A percentile compares a stretch with the other conserved stretches of the same genome.
Evolutionary conservation across 2,888 invertebrate species (phyloP).

Genomic region (Amitus sp.): DNA sequence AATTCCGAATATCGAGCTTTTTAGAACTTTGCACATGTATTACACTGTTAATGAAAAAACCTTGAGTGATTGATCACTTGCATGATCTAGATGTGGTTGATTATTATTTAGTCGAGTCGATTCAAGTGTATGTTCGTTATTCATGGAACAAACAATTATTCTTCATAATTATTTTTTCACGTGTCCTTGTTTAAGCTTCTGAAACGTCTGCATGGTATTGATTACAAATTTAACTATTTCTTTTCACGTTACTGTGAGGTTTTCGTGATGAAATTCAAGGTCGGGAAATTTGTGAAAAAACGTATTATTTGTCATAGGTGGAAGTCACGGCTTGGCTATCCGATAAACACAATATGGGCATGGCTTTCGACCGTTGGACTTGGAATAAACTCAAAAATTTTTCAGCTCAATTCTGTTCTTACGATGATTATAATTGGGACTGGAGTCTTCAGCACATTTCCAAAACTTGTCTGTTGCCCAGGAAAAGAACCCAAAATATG

Average conservation of each 20-base stretch:
- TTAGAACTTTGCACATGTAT: too few species aligned
- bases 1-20: too few species aligned
- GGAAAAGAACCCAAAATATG: slow-evolving; percentile 68
- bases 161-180: too few species aligned
- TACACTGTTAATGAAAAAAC: too few species aligned
- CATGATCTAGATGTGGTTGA: too few species aligned
- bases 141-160: too few species aligned
- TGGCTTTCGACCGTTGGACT: slow-evolving; percentile 90
- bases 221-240: too few species aligned
- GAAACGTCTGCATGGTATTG: background rate
- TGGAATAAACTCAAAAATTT: slow-evolving; percentile 88
- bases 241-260: background rate
- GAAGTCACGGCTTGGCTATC: slow-evolving; percentile 95
- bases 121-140: too few species aligned
- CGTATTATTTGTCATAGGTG: slow-evolving; percentile 70
- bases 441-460: slow-evolving; percentile 95
- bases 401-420: slow-evolving; percentile 89
- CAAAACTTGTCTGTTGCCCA: slow-evolving; percentile 78
- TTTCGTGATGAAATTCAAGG: background rate
- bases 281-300: background rate
- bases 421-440: slow-evolving; percentile 99
- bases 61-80: too few species aligned
- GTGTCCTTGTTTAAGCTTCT: background rate
- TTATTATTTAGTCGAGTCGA: too few species aligned
- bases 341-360: slow-evolving; percentile 99